phyloP scores from a whole-genome alignment of 2,888 invertebrate genomes.

The Drosophila bunnanda region DNA sequence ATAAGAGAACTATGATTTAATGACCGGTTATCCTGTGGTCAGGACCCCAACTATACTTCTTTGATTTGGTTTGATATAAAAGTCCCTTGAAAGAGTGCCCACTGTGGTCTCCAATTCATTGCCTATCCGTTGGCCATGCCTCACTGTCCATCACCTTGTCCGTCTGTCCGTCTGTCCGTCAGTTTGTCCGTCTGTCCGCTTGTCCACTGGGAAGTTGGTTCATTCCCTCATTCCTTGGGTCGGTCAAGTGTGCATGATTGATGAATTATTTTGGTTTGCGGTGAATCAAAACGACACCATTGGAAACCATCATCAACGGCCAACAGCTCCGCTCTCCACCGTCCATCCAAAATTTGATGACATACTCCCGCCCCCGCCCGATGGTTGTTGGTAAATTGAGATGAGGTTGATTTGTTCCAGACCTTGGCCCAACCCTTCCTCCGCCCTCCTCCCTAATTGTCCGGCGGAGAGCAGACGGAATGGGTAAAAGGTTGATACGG shows the following conservation, averaged over 20 bases:
- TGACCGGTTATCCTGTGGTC: neutral
- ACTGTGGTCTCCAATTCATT: neutral
- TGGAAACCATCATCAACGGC: conserved; percentile 31
- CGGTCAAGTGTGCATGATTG: conserved; percentile 81
- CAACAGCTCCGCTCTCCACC: conserved; percentile 11
- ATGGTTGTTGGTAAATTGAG: conserved; percentile 45
- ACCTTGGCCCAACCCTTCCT: conserved; percentile 10
- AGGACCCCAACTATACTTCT: neutral
- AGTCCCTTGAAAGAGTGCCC: neutral
- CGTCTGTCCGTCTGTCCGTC: neutral
- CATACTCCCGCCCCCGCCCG: conserved; percentile 57
- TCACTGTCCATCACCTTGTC: neutral
- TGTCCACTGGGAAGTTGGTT: conserved; percentile 12
- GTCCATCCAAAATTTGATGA: too few relatives aligned
- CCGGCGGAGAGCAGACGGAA: conserved; percentile 6
- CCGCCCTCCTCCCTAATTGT: conserved; percentile 56
- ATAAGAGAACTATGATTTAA: neutral
- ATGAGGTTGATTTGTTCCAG: conserved; percentile 34
- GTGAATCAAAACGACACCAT: conserved; percentile 79
- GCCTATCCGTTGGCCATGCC: neutral
- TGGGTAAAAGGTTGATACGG: conserved; percentile 34
- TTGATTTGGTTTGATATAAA: neutral
- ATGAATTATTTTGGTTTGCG: conserved; percentile 80
- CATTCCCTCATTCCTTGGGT: conserved; percentile 15
- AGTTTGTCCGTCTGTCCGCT: conserved; percentile 6